Conservation (phyloP, 2,797 vertebrate species). For the Antennarius maculatus region DNA sequence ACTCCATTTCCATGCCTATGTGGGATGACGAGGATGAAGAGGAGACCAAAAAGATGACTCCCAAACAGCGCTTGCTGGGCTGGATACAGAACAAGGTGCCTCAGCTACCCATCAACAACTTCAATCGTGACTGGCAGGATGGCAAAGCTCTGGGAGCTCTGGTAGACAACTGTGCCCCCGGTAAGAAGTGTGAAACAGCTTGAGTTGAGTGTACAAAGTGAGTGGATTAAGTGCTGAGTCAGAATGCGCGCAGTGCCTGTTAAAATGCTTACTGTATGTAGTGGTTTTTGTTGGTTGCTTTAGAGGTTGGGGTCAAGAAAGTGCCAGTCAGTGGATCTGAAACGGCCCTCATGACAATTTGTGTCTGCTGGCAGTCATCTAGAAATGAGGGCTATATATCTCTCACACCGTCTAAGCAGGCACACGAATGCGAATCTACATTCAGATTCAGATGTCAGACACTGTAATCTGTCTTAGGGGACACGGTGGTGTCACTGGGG, state of each 20-base stretch:
- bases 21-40: slow-evolving; percentile 97
- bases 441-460: slow-evolving; percentile 39
- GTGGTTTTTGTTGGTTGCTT: slow-evolving; percentile 61
- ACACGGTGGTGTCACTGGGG: slow-evolving; percentile 47
- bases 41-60: slow-evolving; percentile 90
- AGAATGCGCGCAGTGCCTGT: slow-evolving; percentile 26
- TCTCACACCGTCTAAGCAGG: slow-evolving; percentile 1
- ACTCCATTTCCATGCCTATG: slow-evolving; percentile 98
- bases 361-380: slow-evolving; percentile 35
- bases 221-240: slow-evolving; percentile 53
- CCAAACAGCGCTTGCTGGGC: slow-evolving; percentile 93
- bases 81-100: slow-evolving; percentile 98
- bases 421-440: slow-evolving; percentile 8
- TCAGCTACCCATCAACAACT: slow-evolving; percentile 94
- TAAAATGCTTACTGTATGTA: slow-evolving; percentile 44
- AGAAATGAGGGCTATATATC: slow-evolving; percentile 25
- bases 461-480: slow-evolving; percentile 49
- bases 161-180: slow-evolving; percentile 95
- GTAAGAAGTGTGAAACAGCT: slow-evolving; percentile 69
- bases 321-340: slow-evolving; percentile 43
- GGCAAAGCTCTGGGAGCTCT: slow-evolving; percentile 93
- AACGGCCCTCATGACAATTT: slow-evolving; percentile 49
- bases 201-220: slow-evolving; percentile 14
- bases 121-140: slow-evolving; percentile 92
- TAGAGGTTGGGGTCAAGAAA: slow-evolving; percentile 43